Evolutionary conservation across 1,140 invertebrate species (phyloP), one percentile per base, ranked within the genome.

Genomic region (Rhyzopertha dominica): DNA sequence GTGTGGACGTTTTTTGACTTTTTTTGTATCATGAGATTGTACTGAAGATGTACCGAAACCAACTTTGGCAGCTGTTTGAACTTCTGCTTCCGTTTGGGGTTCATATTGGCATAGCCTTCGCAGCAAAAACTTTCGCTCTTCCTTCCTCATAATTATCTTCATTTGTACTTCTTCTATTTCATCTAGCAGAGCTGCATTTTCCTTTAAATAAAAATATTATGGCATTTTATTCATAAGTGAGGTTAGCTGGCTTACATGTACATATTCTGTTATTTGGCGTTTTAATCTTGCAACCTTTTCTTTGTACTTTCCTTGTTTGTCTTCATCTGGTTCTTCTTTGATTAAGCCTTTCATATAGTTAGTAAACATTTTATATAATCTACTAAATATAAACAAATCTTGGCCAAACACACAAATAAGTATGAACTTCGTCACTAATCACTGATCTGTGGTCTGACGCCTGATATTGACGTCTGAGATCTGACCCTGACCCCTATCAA

Each of bases 101-200:
- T 81, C 78, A 64, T 77, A 73, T 61, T 80, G 75, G 47, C 76
- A 73, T 26, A 82, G 62, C 68, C 82, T 84, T 54, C 74, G 72
- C n/a, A 82, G 61, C 39, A 85, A 65, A 70, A 80, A 86, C 63
- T 84, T 75, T 51, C 85, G 72, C 65, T 88, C 85, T 66, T 88
- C 84, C 63, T 84, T 85, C 1, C 79, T 77, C 47, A 81, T 71
- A 30, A 82, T 66, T 28, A 87, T 77, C 67, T 82, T 84, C 57
- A 85, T 82, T 69, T 90, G 84, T 47, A 83, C 75, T 63, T 79
- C 74, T 7, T 84, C 76, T 25, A 87, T 80, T 75, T 87, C 84
- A 75, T 89, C 85, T 66, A 85, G 87, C 7, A 88, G 55, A 12
- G 84, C 81, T 49, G 84, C 82, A 78, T 88, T 88, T 71, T 87